These are phyloP conservation scores for Mythimna vitellina DNA, from an alignment of 2,888 invertebrate genomes.

Conservation along the genomic window DNA sequence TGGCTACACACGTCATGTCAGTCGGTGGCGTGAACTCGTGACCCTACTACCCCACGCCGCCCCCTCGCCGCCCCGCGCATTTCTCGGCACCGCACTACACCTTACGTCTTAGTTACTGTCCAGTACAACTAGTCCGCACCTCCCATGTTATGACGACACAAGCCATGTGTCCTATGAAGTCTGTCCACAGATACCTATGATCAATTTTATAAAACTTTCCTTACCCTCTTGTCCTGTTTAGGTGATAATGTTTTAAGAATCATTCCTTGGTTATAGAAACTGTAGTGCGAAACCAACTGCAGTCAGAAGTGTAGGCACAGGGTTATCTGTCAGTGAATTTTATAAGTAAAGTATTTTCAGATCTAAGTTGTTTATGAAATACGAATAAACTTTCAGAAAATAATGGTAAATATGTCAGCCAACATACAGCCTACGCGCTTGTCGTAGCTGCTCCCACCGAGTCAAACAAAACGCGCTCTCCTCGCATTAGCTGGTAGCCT, in stretches of 20 bases:
- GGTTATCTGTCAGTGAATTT: not conserved
- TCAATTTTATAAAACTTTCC: not conserved
- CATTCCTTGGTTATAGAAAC: not conserved
- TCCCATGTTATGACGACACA: not conserved
- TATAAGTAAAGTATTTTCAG: not conserved
- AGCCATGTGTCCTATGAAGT: not conserved
- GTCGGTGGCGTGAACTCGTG: not conserved
- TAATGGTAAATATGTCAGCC: not conserved
- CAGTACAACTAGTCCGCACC: not conserved
- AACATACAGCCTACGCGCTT: too few species aligned
- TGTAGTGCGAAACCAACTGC: not conserved
- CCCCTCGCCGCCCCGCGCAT: not conserved
- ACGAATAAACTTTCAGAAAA: not conserved
- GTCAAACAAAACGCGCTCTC: too few species aligned
- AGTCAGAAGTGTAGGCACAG: not conserved
- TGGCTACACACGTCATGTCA: not conserved
- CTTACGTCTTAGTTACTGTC: too few species aligned
- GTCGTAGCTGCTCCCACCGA: too few species aligned
- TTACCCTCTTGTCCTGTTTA: not conserved
- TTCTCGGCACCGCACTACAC: not conserved
- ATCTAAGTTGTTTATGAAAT: too few species aligned
- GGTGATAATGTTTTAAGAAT: not conserved
- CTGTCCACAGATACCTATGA: not conserved
- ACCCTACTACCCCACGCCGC: not conserved
- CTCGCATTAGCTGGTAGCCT: not conserved